These are phyloP conservation scores for Lordiphosa fenestrarum DNA, from an alignment of 2,888 invertebrate species.

Conservation along the genomic window DNA sequence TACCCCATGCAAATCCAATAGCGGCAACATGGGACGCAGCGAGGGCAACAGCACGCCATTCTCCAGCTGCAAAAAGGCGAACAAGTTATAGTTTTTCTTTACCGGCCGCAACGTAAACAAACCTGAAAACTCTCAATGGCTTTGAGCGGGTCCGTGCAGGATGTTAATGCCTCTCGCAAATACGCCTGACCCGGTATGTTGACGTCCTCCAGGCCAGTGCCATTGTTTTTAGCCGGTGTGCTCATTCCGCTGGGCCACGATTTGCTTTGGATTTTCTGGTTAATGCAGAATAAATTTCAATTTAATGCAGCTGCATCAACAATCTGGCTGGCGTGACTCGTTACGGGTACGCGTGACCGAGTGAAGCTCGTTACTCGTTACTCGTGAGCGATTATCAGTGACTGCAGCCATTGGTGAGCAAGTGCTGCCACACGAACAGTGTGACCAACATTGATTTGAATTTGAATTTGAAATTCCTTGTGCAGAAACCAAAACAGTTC, in stretches of 20 bases:
- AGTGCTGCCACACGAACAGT: too few relatives aligned
- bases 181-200: slow-evolving; percentile 93
- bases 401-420: too few relatives aligned
- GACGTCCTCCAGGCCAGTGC: slow-evolving; percentile 89
- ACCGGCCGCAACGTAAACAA: slow-evolving; percentile 22
- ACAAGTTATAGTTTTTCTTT: slow-evolving; percentile 5
- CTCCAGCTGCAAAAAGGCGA: slow-evolving; percentile 83
- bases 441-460: too few relatives aligned
- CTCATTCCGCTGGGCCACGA: slow-evolving; percentile 57
- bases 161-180: slow-evolving; percentile 94
- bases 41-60: slow-evolving; percentile 96
- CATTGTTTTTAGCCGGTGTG: slow-evolving; percentile 79
- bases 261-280: too few relatives aligned
- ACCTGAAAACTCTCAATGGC: slow-evolving; percentile 99
- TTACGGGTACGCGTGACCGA: too few relatives aligned
- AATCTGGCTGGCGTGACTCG: too few relatives aligned
- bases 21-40: slow-evolving; percentile 94
- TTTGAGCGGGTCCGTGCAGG: slow-evolving; percentile 96
- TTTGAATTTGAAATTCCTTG: too few relatives aligned
- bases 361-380: too few relatives aligned
- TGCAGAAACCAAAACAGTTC: too few relatives aligned
- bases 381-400: too few relatives aligned
- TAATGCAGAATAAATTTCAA: too few relatives aligned
- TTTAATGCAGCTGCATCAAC: too few relatives aligned
- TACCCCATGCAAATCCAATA: slow-evolving; percentile 96